Base-by-base conservation (phyloP, 2,888 invertebrate genomes). In the Luperina nickerlii region DNA sequence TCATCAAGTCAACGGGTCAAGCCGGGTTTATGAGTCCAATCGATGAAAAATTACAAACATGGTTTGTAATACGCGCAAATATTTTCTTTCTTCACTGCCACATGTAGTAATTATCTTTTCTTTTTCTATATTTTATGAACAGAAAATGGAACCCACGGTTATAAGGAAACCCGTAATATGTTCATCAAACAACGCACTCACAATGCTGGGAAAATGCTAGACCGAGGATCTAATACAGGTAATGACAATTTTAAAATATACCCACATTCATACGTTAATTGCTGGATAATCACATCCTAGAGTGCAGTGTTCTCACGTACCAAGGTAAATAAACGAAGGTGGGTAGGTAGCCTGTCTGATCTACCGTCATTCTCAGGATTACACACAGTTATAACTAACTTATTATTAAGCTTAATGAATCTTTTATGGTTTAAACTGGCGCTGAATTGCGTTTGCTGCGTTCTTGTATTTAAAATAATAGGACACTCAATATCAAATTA, bases 121-220 rank as follows among this genome's bases (percentile, higher is more conserved):
- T 45, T 82, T 65, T n/a, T 32, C 13, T 24, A 38, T 3, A 57
- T 80, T 38, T 62, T 83, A 68, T 54, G 42, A 83, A 77, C 38
- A 68, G 24, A 38, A 38, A 54, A 84, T 54, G 27, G 57, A 57
- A 71, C 80, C 84, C 62, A 74, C 74, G 42, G 11, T 42, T 45
- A 42, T 70, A 54, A 69, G 62, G 54, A 69, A 82, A 38, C 15
- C 27, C 15, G 85, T 62, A 54, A 66, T 20, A 27, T 65, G 85
- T 62, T 62, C 63, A 82, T 85, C 69, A 38, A 75, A 60, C 60
- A 57, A 38, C 24, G 27, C n/a, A 8, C 15, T 54, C 62, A 83
- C 85, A 83, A 85, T 83, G 62, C 70, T 83, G 85, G 76, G 82
- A 83, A 85, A 67, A 66, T 9, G 18, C 60, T 69, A 54, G 42